These are phyloP conservation scores for Phasia obesa DNA, from an alignment of 2,888 invertebrate species.

Conservation along the genomic window DNA sequence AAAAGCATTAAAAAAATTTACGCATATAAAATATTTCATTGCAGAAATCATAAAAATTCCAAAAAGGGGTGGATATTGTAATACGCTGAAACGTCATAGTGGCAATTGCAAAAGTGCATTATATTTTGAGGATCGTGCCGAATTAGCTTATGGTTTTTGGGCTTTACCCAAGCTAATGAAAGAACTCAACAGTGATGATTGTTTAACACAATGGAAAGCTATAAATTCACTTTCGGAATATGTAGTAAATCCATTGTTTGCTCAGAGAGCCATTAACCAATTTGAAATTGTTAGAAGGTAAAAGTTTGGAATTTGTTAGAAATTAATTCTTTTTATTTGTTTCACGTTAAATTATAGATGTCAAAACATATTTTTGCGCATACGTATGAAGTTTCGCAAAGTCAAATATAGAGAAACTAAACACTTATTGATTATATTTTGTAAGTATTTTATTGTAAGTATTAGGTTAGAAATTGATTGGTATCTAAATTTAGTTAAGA, in stretches of 20 bases:
- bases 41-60: background rate
- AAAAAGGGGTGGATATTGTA: constrained; percentile 24
- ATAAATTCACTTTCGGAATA: constrained; percentile 77
- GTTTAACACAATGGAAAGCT: constrained; percentile 75
- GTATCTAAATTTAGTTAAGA: background rate
- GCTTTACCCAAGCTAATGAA: constrained; percentile 77
- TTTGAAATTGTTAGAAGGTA: constrained; percentile 78
- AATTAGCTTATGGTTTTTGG: constrained; percentile 77
- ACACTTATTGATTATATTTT: constrained; percentile 69
- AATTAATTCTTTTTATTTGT: background rate
- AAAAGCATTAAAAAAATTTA: background rate
- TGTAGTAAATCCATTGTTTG: constrained; percentile 77
- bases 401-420: constrained; percentile 57
- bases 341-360: constrained; percentile 43
- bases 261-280: constrained; percentile 75
- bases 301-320: background rate
- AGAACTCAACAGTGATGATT: constrained; percentile 75
- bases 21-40: background rate
- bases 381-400: constrained; percentile 62
- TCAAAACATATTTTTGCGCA: constrained; percentile 72
- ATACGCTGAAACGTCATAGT: no score
- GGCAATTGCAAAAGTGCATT: constrained; percentile 69
- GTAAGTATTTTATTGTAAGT: constrained; percentile 65
- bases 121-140: constrained; percentile 75
- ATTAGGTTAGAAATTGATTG: background rate